Evolutionary conservation across 2,797 vertebrate species (phyloP).

Genomic region (Tenualosa thibaudeaui): DNA sequence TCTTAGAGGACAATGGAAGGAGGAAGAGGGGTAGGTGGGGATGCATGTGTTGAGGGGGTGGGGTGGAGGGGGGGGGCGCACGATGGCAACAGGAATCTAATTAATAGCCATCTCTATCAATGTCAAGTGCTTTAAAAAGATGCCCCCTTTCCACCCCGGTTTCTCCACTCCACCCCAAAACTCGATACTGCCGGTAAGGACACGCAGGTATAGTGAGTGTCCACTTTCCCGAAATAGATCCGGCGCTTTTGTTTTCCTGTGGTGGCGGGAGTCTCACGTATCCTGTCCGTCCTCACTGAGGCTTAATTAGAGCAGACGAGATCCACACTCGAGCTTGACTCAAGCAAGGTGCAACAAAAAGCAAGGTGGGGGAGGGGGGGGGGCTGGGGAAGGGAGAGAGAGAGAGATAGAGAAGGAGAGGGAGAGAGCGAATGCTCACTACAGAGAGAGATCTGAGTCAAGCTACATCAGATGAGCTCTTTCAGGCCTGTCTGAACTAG

Average conservation of each 20-base stretch:
- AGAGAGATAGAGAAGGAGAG: too few species aligned
- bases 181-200: conserved; percentile 26
- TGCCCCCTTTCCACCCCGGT: not conserved
- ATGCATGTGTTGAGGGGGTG: not conserved
- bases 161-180: conserved; percentile 23
- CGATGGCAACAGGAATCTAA: not conserved
- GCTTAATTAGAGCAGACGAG: conserved; percentile 52
- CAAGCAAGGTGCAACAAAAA: not conserved
- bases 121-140: conserved; percentile 42
- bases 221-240: conserved; percentile 55
- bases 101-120: conserved; percentile 39
- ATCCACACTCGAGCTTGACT: conserved; percentile 34
- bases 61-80: not conserved
- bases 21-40: not conserved
- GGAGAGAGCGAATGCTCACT: not conserved
- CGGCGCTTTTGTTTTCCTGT: conserved; percentile 46
- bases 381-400: too few species aligned
- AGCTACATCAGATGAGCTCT: not conserved
- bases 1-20: not conserved
- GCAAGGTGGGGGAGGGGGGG: not conserved
- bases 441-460: not conserved
- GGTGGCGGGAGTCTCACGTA: conserved; percentile 48
- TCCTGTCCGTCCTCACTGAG: conserved; percentile 40
- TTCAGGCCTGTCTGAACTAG: not conserved
- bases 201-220: conserved; percentile 43